phyloP scores from a whole-genome alignment of 1,140 invertebrate species.

The Calosoma granatense region DNA sequence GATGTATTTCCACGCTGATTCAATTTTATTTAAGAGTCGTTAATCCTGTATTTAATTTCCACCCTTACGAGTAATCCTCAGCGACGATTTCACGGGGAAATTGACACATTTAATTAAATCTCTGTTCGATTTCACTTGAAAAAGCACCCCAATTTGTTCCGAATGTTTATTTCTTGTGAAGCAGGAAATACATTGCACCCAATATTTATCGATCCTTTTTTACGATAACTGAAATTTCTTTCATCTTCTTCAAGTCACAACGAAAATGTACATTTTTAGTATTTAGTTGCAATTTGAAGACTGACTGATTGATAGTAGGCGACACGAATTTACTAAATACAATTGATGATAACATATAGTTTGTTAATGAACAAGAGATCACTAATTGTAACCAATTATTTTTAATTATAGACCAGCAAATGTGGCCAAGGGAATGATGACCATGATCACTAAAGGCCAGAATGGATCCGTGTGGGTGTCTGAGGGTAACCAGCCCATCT shows the following conservation, averaged over 20 bases:
- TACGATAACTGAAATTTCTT: too few species aligned
- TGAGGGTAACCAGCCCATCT: constrained; percentile 35
- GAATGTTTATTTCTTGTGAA: neutral
- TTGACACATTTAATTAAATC: constrained; percentile 4
- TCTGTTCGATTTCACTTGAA: neutral
- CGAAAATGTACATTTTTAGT: too few species aligned
- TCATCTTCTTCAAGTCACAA: too few species aligned
- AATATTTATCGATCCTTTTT: constrained; percentile 2
- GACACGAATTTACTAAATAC: too few species aligned
- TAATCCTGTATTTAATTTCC: neutral
- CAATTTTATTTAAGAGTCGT: too few species aligned
- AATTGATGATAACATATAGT: too few species aligned
- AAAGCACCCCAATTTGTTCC: neutral
- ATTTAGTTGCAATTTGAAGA: too few species aligned
- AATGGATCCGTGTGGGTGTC: constrained; percentile 39
- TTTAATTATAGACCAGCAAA: too few species aligned
- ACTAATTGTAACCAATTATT: too few species aligned
- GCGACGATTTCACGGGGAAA: neutral
- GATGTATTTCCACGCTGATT: neutral
- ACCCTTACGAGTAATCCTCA: neutral
- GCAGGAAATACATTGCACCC: neutral
- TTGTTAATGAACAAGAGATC: too few species aligned
- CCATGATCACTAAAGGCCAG: constrained; percentile 34
- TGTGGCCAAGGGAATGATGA: constrained; percentile 36
- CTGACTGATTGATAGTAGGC: too few species aligned